These are phyloP conservation scores for Hippocampus guttulatus DNA, from an alignment of 2,113 vertebrate species.

Conservation along the genomic window DNA sequence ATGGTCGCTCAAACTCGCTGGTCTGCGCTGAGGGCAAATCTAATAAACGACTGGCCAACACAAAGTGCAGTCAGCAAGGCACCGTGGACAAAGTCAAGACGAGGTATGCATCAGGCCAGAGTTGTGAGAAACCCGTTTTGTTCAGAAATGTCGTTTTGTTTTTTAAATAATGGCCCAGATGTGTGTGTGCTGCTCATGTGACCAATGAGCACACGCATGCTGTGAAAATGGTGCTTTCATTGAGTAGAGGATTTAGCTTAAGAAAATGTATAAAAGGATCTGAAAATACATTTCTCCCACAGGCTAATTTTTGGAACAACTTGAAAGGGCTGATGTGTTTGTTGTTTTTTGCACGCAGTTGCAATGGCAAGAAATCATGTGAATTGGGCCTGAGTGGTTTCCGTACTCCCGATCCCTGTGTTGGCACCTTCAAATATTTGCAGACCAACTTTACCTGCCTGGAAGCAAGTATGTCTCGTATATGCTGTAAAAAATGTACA, in stretches of 20 bases:
- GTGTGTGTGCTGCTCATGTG: too few species aligned
- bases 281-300: too few species aligned
- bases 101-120: neutral
- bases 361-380: slow-evolving; percentile 36
- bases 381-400: neutral
- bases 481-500: too few species aligned
- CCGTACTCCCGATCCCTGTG: neutral
- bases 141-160: neutral
- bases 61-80: neutral
- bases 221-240: too few species aligned
- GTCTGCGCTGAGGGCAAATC: slow-evolving; percentile 21
- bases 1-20: slow-evolving; percentile 18
- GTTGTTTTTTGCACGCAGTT: slow-evolving; percentile 18
- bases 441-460: slow-evolving; percentile 23
- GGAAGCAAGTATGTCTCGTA: too few species aligned
- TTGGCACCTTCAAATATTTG: slow-evolving; percentile 34
- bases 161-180: too few species aligned
- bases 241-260: too few species aligned
- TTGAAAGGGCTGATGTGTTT: too few species aligned
- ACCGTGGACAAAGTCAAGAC: neutral
- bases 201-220: too few species aligned
- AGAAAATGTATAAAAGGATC: too few species aligned
- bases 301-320: too few species aligned
- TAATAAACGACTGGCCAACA: neutral
- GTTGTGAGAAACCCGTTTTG: neutral